These are phyloP conservation scores for Falco peregrinus DNA, from an alignment of 2,797 vertebrate genomes.

Conservation along the genomic window DNA sequence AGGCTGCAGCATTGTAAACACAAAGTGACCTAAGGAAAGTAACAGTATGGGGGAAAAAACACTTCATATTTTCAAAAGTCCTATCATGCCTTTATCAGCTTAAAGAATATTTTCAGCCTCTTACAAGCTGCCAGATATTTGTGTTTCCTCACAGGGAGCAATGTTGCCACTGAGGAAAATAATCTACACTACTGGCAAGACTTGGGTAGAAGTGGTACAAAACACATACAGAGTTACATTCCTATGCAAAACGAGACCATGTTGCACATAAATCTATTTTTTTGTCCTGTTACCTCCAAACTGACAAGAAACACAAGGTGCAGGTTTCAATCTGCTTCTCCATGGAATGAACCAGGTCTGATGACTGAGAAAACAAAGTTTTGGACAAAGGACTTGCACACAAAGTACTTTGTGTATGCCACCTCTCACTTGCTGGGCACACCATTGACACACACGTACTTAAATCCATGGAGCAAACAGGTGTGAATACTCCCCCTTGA, in stretches of 20 bases:
- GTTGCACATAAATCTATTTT: not conserved
- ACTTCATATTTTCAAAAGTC: not conserved
- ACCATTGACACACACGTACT: accelerated
- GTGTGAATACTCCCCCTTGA: not conserved
- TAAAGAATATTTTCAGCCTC: not conserved
- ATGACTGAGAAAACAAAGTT: not conserved
- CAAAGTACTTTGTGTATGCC: not conserved
- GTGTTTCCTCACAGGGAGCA: not conserved
- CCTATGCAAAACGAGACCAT: not conserved
- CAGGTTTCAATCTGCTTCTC: not conserved
- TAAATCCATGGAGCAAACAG: not conserved
- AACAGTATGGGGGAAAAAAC: not conserved
- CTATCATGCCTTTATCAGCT: not conserved
- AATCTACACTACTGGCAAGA: accelerated
- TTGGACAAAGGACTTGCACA: not conserved
- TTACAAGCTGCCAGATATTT: not conserved
- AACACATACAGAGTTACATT: not conserved
- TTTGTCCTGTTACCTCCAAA: not conserved
- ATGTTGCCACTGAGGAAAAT: not conserved
- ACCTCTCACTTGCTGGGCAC: not conserved
- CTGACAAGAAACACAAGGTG: not conserved
- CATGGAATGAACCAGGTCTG: not conserved
- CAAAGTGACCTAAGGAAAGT: not conserved
- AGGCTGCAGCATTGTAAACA: not conserved
- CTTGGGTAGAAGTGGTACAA: not conserved